phyloP scores from a whole-genome alignment of 64 coral and sea anemone genomes.

The Exaiptasia diaphana region DNA sequence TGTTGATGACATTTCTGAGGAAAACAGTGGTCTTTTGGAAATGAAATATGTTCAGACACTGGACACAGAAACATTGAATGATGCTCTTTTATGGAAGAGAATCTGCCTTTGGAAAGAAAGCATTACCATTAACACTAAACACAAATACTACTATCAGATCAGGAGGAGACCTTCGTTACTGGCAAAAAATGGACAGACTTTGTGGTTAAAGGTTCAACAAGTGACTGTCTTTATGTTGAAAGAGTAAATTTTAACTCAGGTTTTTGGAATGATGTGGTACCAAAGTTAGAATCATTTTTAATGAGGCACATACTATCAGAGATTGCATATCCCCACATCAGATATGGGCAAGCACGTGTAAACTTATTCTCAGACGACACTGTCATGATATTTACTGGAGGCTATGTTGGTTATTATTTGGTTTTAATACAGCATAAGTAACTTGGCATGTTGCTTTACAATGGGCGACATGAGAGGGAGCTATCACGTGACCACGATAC shows the following conservation, averaged over 20 bases:
- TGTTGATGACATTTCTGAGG: neutral
- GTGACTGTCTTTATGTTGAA: slow-evolving; percentile 23
- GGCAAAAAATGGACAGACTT: slow-evolving; percentile 44
- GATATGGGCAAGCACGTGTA: slow-evolving; percentile 27
- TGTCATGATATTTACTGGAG: too few relatives aligned
- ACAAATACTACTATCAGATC: neutral
- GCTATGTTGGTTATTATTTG: too few relatives aligned
- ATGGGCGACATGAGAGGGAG: too few relatives aligned
- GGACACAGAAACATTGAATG: slow-evolving; percentile 7
- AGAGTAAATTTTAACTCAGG: slow-evolving; percentile 39
- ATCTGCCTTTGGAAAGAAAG: slow-evolving; percentile 43
- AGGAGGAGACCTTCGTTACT: slow-evolving; percentile 48
- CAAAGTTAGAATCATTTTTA: slow-evolving; percentile 27
- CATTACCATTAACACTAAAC: too few relatives aligned
- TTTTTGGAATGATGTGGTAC: slow-evolving; percentile 15
- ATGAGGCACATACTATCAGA: slow-evolving; percentile 11
- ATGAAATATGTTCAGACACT: slow-evolving; percentile 12
- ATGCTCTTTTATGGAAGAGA: slow-evolving; percentile 41
- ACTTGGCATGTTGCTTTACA: too few relatives aligned
- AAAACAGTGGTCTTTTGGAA: slow-evolving; percentile 17
- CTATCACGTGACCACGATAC: too few relatives aligned
- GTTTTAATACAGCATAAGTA: too few relatives aligned
- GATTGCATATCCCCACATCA: slow-evolving; percentile 45
- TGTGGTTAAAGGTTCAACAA: slow-evolving; percentile 43
- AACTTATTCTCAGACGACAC: too few relatives aligned